Conservation (phyloP, 2,888 invertebrate genomes). For the Chymomyza amoena region DNA sequence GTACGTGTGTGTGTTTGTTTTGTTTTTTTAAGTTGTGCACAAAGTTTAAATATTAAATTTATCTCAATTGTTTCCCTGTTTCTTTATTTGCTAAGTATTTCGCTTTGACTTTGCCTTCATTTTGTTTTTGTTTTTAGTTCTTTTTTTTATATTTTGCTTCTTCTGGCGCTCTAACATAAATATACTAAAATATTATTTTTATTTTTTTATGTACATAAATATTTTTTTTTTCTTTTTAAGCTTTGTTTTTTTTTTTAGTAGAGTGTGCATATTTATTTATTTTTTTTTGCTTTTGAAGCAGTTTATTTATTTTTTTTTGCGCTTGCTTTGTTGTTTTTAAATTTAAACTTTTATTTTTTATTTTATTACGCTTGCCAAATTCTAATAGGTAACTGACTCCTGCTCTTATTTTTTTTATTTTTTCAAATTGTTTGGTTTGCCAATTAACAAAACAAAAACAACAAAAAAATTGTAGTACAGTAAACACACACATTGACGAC, state of each 20-base stretch:
- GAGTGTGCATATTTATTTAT: conserved; percentile 42
- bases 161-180: conserved; percentile 62
- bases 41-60: conserved; percentile 68
- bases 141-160: conserved; percentile 22
- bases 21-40: conserved; percentile 48
- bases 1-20: conserved; percentile 27
- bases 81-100: conserved; percentile 70
- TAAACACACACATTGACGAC: conserved; percentile 8
- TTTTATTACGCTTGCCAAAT: conserved; percentile 59
- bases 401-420: conserved; percentile 74
- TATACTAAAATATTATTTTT: conserved; percentile 59
- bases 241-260: conserved; percentile 31
- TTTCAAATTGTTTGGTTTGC: conserved; percentile 74
- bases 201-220: conserved; percentile 56
- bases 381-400: conserved; percentile 79
- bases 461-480: conserved; percentile 36
- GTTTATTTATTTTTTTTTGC: conserved; percentile 38
- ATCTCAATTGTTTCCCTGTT: conserved; percentile 75
- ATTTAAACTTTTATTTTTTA: conserved; percentile 22
- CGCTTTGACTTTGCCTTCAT: conserved; percentile 1
- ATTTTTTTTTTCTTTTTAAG: conserved; percentile 30
- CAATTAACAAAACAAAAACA: conserved; percentile 63
- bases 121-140: conserved; percentile 11
- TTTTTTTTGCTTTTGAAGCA: conserved; percentile 67
- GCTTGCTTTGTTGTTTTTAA: conserved; percentile 17